Conservation (phyloP, 2,888 invertebrate genomes). For the Pheosia gnoma region DNA sequence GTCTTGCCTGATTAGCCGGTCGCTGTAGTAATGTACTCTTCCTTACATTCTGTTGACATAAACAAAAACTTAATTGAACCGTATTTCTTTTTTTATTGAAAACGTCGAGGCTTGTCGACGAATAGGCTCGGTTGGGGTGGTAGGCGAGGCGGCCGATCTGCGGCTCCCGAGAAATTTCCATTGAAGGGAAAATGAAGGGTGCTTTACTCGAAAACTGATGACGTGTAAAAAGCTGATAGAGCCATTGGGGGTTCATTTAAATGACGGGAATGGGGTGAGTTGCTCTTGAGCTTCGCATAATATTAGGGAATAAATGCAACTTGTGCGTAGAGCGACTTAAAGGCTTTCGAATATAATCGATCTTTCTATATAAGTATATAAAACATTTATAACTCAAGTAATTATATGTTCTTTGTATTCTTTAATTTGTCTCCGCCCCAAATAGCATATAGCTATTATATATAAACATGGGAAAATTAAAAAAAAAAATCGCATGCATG, state of each 20-base stretch:
- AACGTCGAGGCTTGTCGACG: conserved; percentile 58
- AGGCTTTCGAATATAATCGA: too few species aligned
- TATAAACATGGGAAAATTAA: too few species aligned
- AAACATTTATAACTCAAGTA: too few species aligned
- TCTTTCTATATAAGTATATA: too few species aligned
- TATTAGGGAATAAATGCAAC: conserved; percentile 34
- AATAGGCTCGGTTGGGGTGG: conserved; percentile 30
- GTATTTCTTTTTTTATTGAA: conserved; percentile 42
- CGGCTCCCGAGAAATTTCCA: conserved; percentile 62
- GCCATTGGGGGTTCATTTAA: conserved; percentile 72
- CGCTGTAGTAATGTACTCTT: background rate
- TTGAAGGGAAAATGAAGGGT: conserved; percentile 70
- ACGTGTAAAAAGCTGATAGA: conserved; percentile 77
- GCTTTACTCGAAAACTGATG: conserved; percentile 71
- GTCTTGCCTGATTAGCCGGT: too few species aligned
- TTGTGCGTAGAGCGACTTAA: background rate
- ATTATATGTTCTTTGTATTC: too few species aligned
- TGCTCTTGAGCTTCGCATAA: conserved; percentile 55
- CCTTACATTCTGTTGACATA: conserved; percentile 18
- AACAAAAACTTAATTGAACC: conserved; percentile 11
- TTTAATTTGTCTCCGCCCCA: too few species aligned
- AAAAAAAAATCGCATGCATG: too few species aligned
- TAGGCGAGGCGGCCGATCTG: conserved; percentile 40
- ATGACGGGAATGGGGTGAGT: conserved; percentile 64
- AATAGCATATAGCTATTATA: too few species aligned